These are phyloP conservation scores for Mylabris sibirica DNA, from an alignment of 2,888 invertebrate species.

Conservation along the genomic window DNA sequence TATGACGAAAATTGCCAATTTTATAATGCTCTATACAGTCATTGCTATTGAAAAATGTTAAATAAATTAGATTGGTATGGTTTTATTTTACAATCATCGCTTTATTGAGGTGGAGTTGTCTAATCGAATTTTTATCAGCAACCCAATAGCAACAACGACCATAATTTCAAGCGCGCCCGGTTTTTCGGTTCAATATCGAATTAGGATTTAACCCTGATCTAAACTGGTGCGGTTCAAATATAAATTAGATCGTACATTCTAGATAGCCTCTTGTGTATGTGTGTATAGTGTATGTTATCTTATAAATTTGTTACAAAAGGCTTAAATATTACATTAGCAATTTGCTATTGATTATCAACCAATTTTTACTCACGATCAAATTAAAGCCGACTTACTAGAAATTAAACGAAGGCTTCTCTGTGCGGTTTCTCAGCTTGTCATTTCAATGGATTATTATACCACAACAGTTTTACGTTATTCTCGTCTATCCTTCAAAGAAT, in stretches of 20 bases:
- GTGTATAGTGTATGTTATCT: not conserved
- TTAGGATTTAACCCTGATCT: slow-evolving; percentile 14
- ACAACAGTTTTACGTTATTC: slow-evolving; percentile 12
- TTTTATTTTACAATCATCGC: slow-evolving; percentile 17
- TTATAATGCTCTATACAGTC: not conserved
- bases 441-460: not conserved
- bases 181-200: slow-evolving; percentile 15
- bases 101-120: slow-evolving; percentile 10
- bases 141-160: slow-evolving; percentile 14
- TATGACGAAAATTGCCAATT: not conserved
- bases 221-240: slow-evolving; percentile 14
- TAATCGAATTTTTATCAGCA: slow-evolving; percentile 21
- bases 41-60: slow-evolving; percentile 1
- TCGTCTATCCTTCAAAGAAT: slow-evolving; percentile 10
- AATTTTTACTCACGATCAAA: not conserved
- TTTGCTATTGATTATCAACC: not conserved
- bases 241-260: slow-evolving; percentile 14
- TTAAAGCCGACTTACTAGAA: not conserved
- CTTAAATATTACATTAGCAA: slow-evolving; percentile 6
- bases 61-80: slow-evolving; percentile 15
- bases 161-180: slow-evolving; percentile 17
- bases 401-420: not conserved
- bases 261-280: slow-evolving; percentile 11
- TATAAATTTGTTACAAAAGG: slow-evolving; percentile 14
- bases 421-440: not conserved